These are phyloP conservation scores for Sinosuthora webbiana DNA, from an alignment of 2,113 vertebrate species.

Conservation along the genomic window DNA sequence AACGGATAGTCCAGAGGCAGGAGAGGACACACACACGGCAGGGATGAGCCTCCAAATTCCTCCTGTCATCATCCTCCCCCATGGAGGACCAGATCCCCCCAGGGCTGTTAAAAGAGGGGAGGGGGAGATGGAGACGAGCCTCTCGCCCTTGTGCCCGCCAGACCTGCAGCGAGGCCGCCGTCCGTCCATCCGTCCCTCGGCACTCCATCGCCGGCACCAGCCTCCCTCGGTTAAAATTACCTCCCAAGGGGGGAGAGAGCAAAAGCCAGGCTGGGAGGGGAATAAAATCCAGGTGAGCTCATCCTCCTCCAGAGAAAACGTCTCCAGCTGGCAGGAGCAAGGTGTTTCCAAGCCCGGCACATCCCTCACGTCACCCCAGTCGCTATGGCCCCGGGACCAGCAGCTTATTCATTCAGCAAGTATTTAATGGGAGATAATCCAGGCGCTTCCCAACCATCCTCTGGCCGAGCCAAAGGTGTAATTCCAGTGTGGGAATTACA, in stretches of 20 bases:
- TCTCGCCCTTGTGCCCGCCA: background rate
- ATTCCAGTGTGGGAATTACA: background rate
- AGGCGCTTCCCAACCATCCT: background rate
- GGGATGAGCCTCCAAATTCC: background rate
- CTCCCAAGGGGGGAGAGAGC: background rate
- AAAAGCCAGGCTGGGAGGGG: slow-evolving; percentile 28
- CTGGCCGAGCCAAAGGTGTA: background rate
- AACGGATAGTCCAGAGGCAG: background rate
- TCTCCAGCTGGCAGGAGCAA: background rate
- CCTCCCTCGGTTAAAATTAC: background rate
- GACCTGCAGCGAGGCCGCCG: background rate
- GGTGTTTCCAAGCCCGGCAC: background rate
- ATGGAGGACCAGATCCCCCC: rapidly evolving
- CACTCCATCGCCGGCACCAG: background rate
- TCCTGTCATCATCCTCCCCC: background rate
- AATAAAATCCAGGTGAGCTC: slow-evolving; percentile 51
- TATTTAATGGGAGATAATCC: slow-evolving; percentile 4
- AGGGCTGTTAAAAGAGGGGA: background rate
- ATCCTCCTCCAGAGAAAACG: background rate
- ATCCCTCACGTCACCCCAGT: slow-evolving; percentile 38
- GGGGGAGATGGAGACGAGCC: background rate
- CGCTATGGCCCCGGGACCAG: background rate
- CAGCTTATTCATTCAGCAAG: background rate
- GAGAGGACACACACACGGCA: background rate
- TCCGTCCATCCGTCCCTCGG: background rate